A percentile compares a stretch with the other conserved stretches of the same genome.
Conservation (phyloP, 1,140 invertebrate genomes). For the Lethocerus indicus region DNA sequence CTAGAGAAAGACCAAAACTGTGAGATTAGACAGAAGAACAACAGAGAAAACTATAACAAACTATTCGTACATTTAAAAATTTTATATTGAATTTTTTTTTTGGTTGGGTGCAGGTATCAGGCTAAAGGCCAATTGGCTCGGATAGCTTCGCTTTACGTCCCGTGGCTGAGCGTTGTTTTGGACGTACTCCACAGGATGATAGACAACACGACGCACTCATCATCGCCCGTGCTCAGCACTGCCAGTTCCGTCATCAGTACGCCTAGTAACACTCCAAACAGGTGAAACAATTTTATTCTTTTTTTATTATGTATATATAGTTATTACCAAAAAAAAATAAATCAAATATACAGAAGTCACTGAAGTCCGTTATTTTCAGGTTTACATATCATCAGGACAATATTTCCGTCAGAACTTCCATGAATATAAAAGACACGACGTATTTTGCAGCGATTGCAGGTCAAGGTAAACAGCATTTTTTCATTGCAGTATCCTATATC, state of each 20-base stretch:
- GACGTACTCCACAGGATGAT: conserved; percentile 56
- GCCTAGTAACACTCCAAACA: conserved; percentile 29
- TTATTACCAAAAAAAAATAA: not conserved
- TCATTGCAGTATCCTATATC: not conserved
- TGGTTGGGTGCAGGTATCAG: no score
- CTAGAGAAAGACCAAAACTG: no score
- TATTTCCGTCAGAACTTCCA: conserved; percentile 28
- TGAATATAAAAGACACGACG: conserved; percentile 47
- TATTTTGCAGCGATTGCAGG: conserved; percentile 65
- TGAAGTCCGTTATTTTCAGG: conserved; percentile 5
- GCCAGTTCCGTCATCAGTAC: conserved; percentile 20
- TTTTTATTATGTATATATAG: not conserved
- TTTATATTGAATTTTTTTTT: no score
- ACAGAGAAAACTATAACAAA: no score
- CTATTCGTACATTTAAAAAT: no score
- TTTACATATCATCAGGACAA: conserved; percentile 17
- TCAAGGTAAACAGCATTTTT: conserved; percentile 30
- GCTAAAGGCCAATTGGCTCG: conserved; percentile 66
- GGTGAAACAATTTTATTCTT: conserved; percentile 19
- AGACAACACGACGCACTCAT: conserved; percentile 14
- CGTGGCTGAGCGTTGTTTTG: conserved; percentile 70
- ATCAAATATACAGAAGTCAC: not conserved
- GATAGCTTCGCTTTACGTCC: conserved; percentile 78
- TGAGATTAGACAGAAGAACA: no score
- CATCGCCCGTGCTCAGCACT: conserved; percentile 10